Evolutionary conservation across 1,140 invertebrate species (phyloP).

Genomic region (Mactra quadrangularis): DNA sequence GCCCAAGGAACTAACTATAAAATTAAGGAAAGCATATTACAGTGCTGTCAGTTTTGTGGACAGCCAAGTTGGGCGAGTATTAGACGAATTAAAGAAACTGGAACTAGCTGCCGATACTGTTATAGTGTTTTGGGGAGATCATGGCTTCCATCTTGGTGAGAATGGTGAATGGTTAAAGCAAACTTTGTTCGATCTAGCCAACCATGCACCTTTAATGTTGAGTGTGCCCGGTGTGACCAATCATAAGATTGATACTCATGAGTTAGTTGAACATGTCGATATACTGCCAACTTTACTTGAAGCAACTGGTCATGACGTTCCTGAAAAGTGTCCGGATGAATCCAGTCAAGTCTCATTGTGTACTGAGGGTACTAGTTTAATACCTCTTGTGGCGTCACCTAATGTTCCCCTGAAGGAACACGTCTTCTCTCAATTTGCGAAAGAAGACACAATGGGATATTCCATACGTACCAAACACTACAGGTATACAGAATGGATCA

Average conservation of each 20-base stretch:
- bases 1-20: constrained; percentile 11
- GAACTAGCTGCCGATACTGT: constrained; percentile 87
- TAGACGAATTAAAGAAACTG: constrained; percentile 85
- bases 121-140: constrained; percentile 91
- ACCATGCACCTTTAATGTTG: constrained; percentile 91
- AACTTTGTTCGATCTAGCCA: constrained; percentile 92
- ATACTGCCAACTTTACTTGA: constrained; percentile 93
- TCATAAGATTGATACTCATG: constrained; percentile 51
- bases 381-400: constrained; percentile 64
- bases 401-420: constrained; percentile 65
- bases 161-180: constrained; percentile 93
- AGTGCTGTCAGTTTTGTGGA: constrained; percentile 85
- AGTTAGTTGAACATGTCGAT: constrained; percentile 90
- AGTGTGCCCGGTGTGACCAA: constrained; percentile 85
- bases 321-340: constrained; percentile 85
- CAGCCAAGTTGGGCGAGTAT: constrained; percentile 89
- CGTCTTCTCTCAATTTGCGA: constrained; percentile 92
- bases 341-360: constrained; percentile 84
- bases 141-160: constrained; percentile 95
- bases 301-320: constrained; percentile 85
- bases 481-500: constrained; percentile 24
- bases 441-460: constrained; percentile 86
- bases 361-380: constrained; percentile 90
- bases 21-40: constrained; percentile 84
- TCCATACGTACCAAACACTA: constrained; percentile 6